Conservation (phyloP, 2,113 vertebrate species). For the Malurus alboscapulatus region DNA sequence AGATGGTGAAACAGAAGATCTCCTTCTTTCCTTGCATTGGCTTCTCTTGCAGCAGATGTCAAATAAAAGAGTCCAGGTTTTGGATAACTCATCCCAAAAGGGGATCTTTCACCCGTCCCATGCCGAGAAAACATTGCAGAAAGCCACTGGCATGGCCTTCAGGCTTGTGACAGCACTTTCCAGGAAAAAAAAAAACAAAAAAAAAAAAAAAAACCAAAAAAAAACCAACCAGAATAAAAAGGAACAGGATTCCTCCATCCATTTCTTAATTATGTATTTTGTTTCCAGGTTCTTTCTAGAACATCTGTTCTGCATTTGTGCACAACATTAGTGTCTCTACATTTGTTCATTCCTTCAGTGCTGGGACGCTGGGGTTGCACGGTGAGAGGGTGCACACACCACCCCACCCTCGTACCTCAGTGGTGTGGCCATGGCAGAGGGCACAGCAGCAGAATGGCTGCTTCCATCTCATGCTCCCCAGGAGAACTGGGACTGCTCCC, state of each 20-base stretch:
- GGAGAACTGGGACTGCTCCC: not conserved
- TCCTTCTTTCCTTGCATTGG: conserved; percentile 26
- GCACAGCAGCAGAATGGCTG: not conserved
- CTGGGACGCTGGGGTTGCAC: accelerated
- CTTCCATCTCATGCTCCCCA: not conserved
- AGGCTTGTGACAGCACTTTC: conserved; percentile 4
- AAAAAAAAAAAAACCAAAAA: not conserved
- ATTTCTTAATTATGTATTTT: not conserved
- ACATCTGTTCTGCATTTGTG: conserved; percentile 61
- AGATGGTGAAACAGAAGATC: conserved; percentile 60
- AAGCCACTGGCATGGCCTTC: not conserved
- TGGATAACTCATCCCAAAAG: conserved; percentile 13
- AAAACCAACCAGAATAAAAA: not conserved
- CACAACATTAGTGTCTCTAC: not conserved
- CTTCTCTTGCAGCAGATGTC: conserved; percentile 59
- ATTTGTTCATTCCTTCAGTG: not conserved
- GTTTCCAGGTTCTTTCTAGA: not conserved
- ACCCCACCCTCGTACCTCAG: accelerated
- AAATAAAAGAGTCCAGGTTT: conserved; percentile 35
- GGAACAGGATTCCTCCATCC: not conserved
- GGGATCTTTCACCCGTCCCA: not conserved
- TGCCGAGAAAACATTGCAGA: not conserved
- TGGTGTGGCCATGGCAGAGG: accelerated
- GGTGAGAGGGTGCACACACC: not conserved
- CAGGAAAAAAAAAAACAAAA: not conserved